Evolutionary conservation across 2,888 invertebrate species (phyloP).

Genomic region (Antheraea assamensis): DNA sequence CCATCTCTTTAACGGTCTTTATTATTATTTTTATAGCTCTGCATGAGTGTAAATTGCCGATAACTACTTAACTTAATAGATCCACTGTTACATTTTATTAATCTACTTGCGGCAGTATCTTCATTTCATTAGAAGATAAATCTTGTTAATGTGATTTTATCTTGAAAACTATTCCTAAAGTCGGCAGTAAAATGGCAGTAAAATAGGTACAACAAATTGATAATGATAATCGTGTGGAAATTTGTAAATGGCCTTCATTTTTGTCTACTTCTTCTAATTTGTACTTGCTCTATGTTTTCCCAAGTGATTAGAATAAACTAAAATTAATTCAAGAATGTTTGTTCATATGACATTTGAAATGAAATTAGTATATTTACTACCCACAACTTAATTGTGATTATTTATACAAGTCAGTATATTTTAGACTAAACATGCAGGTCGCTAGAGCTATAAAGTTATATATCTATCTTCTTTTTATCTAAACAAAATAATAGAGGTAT

Average conservation of each 20-base stretch:
- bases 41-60: slow-evolving; percentile 48
- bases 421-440: neutral
- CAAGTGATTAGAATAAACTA: too few species aligned
- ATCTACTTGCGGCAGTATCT: slow-evolving; percentile 33
- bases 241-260: too few species aligned
- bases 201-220: neutral
- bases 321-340: too few species aligned
- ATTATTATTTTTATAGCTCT: slow-evolving; percentile 48
- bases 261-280: too few species aligned
- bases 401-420: neutral
- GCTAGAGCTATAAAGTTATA: neutral
- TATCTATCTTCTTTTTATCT: too few species aligned
- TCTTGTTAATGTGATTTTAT: slow-evolving; percentile 1
- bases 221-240: neutral
- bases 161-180: neutral
- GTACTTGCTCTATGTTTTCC: too few species aligned
- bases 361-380: neutral
- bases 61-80: slow-evolving; percentile 51
- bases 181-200: neutral
- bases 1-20: slow-evolving; percentile 32
- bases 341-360: neutral
- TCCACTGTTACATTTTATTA: slow-evolving; percentile 41
- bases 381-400: neutral
- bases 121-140: slow-evolving; percentile 23
- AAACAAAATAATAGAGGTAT: too few species aligned